Evolutionary conservation across 2,888 invertebrate genomes (phyloP).

Genomic region (Galerucella calmariensis): DNA sequence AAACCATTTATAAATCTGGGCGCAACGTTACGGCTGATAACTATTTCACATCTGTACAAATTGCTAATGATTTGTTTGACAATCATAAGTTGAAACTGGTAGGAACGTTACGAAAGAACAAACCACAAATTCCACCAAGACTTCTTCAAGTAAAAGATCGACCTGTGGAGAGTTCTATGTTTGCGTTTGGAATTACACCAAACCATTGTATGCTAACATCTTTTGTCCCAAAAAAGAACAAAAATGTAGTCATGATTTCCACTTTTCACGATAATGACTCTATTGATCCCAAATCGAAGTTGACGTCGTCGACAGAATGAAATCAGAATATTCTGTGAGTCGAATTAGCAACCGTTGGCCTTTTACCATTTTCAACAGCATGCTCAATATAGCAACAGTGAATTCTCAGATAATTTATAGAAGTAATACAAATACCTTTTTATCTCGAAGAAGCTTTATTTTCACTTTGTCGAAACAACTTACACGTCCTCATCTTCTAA

Average conservation of each 20-base stretch:
- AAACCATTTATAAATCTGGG: conserved; percentile 37
- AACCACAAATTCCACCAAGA: conserved; percentile 29
- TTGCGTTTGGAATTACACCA: conserved; percentile 16
- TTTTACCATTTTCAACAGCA: conserved; percentile 23
- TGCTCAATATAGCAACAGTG: conserved; percentile 19
- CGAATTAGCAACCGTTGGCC: conserved; percentile 26
- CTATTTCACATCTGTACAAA: conserved; percentile 31
- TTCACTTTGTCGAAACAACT: conserved; percentile 23
- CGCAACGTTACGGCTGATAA: conserved; percentile 45
- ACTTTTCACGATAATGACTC: conserved; percentile 39
- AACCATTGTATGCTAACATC: conserved; percentile 23
- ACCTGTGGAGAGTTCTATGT: conserved; percentile 15
- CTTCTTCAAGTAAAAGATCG: conserved; percentile 15
- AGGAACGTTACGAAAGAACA: conserved; percentile 47
- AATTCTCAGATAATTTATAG: conserved; percentile 22
- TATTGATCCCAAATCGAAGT: conserved; percentile 38
- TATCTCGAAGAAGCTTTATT: conserved; percentile 15
- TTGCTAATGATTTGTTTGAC: conserved; percentile 30
- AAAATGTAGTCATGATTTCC: conserved; percentile 35
- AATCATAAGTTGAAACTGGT: conserved; percentile 42
- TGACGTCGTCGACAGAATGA: conserved; percentile 54
- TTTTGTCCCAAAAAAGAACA: conserved; percentile 21
- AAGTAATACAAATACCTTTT: too few relatives aligned
- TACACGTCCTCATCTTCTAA: conserved; percentile 16
- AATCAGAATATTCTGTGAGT: conserved; percentile 41